Base-by-base conservation (phyloP, 2,888 invertebrate species). In the Sphecodes monilicornis region DNA sequence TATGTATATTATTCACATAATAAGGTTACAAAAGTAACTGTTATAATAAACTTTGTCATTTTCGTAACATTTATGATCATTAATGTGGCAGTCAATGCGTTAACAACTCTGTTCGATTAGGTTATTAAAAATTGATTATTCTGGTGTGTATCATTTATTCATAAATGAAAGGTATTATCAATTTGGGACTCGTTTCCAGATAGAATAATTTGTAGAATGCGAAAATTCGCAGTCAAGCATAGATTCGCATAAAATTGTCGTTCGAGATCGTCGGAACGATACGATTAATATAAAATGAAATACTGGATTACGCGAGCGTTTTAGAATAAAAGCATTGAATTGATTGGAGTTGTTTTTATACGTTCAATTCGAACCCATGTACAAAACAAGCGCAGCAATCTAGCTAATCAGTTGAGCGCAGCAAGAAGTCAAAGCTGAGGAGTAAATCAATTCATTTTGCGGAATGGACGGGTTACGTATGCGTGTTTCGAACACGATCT, bases 361-460 rank as follows among this genome's bases (percentile, higher is more conserved):
- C 60, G 60, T 16, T 29, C 60, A 6, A 60, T 60, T 60, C 26
- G 60, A 29, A 16, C 29, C 60, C 29, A 60, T 60, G 6, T 16
- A 29, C 16, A 29, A 18, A 16, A n/a, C 29, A 8, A 29, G 26
- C 60, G 16, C 29, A 5, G 60, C 60, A 29, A 29, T 29, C 60
- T 60, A 29, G 60, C 29, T 16, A 29, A 60, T 60, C 60, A n/a
- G 6, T 60, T 60, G n/a, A 60, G 60, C 60, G 29, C 29, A 29
- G 16, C 60, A 6, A 60, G 29, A 18, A 80, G 68, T 73, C 80
- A 76, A 73, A 80, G 76, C 80, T 73, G 57, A 72, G 41, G 13
- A 83, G 72, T 83, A 83, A 83, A 83, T 83, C 73, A 76, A n/a
- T 69, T 76, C 22, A 54, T 73, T 81, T 32, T 57, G 32, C 26